Percentiles rank a stretch among this genome's conserved stretches.
Evolutionary conservation across 2,888 invertebrate genomes (phyloP).

Genomic region (Griposia aprilina): DNA sequence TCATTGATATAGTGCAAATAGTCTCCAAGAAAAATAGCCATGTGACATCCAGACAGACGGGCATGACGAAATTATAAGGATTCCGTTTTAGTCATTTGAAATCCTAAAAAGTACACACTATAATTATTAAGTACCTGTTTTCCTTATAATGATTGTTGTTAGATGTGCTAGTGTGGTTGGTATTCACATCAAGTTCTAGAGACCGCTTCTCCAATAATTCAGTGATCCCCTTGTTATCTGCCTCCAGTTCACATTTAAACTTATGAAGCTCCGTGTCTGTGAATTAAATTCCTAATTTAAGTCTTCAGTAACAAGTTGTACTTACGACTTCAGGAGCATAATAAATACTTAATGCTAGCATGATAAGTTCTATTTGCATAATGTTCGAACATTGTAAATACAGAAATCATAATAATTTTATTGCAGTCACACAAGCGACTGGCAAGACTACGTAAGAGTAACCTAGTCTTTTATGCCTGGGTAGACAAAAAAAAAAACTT

Average conservation of each 20-base stretch:
- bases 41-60: background rate
- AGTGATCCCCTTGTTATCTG: slow-evolving; percentile 99
- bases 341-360: background rate
- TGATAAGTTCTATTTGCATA: background rate
- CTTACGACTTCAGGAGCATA: background rate
- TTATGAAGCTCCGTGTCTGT: slow-evolving; percentile 96
- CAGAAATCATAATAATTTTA: background rate
- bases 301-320: background rate
- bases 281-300: slow-evolving; percentile 13
- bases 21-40: background rate
- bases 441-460: no score
- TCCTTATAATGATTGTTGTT: slow-evolving; percentile 94
- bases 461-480: background rate
- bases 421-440: background rate
- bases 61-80: background rate
- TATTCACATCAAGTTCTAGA: slow-evolving; percentile 94
- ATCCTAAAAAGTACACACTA: background rate
- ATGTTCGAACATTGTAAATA: background rate
- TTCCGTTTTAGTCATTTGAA: background rate
- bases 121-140: slow-evolving; percentile 90
- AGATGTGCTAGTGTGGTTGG: slow-evolving; percentile 85
- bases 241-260: slow-evolving; percentile 99
- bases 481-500: background rate
- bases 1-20: background rate
- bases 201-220: slow-evolving; percentile 98